These are phyloP conservation scores for Coreoperca whiteheadi DNA, from an alignment of 2,113 vertebrate species.

Conservation along the genomic window DNA sequence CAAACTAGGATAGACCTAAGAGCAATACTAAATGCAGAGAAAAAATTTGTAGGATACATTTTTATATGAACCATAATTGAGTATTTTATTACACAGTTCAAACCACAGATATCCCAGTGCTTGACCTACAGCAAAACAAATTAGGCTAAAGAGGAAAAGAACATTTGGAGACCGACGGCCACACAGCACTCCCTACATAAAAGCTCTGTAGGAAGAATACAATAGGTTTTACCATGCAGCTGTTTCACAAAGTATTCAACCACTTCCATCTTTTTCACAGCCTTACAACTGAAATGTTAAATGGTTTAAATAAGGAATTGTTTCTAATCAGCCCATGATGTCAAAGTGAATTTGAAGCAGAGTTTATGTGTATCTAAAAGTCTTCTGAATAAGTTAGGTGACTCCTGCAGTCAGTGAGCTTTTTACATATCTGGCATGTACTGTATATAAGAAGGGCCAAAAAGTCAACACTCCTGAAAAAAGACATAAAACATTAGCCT, in stretches of 20 bases:
- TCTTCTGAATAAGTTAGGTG: not conserved
- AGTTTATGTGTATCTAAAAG: not conserved
- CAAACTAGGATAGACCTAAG: not conserved
- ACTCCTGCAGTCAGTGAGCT: not conserved
- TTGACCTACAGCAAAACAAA: conserved; percentile 3
- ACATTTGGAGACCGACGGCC: not conserved
- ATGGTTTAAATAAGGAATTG: not conserved
- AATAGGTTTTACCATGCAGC: conserved; percentile 1
- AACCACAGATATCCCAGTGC: not conserved
- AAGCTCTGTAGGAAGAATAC: not conserved
- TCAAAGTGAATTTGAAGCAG: not conserved
- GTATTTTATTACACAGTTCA: conserved; percentile 19
- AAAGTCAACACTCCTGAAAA: not conserved
- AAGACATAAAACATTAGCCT: not conserved
- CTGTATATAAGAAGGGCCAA: not conserved
- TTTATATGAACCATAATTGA: conserved; percentile 5
- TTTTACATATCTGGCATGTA: not conserved
- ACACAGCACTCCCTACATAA: not conserved
- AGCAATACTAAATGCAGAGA: not conserved
- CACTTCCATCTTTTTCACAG: not conserved
- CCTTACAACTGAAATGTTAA: not conserved
- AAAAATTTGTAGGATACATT: not conserved
- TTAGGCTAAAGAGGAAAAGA: not conserved
- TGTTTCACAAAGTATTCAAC: not conserved
- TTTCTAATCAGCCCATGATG: not conserved